phyloP scores from a whole-genome alignment of 2,888 invertebrate genomes.

The Lithophane semibrunnea region DNA sequence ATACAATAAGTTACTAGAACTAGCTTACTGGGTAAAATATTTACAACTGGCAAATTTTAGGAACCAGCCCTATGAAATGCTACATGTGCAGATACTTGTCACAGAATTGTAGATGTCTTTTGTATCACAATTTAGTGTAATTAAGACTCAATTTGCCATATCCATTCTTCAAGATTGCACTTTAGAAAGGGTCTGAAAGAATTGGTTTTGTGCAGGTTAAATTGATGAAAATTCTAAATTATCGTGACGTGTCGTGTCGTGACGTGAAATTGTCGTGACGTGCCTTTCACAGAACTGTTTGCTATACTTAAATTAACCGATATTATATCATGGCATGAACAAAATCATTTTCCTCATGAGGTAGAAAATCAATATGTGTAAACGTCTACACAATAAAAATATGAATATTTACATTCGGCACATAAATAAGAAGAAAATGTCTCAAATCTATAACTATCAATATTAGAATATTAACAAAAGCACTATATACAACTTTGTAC shows the following conservation, averaged over 20 bases:
- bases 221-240: neutral
- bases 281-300: conserved; percentile 30
- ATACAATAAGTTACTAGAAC: conserved; percentile 85
- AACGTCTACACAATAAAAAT: conserved; percentile 68
- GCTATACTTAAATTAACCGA: conserved; percentile 48
- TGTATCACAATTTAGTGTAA: neutral
- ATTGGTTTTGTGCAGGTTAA: too few relatives aligned
- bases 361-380: conserved; percentile 86
- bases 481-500: conserved; percentile 87
- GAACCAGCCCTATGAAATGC: conserved; percentile 32
- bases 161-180: neutral
- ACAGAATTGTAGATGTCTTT: neutral
- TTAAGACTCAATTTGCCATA: neutral
- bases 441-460: conserved; percentile 58
- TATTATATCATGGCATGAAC: conserved; percentile 69
- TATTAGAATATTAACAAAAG: conserved; percentile 76
- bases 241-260: too few relatives aligned
- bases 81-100: neutral
- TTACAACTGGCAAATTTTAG: conserved; percentile 69
- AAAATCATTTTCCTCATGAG: conserved; percentile 81
- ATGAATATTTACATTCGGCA: conserved; percentile 70
- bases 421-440: conserved; percentile 66
- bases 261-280: too few relatives aligned
- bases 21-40: conserved; percentile 71
- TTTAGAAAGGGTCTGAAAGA: neutral